phyloP scores from a whole-genome alignment of 2,797 vertebrate genomes.

The Myotis findleyi region DNA sequence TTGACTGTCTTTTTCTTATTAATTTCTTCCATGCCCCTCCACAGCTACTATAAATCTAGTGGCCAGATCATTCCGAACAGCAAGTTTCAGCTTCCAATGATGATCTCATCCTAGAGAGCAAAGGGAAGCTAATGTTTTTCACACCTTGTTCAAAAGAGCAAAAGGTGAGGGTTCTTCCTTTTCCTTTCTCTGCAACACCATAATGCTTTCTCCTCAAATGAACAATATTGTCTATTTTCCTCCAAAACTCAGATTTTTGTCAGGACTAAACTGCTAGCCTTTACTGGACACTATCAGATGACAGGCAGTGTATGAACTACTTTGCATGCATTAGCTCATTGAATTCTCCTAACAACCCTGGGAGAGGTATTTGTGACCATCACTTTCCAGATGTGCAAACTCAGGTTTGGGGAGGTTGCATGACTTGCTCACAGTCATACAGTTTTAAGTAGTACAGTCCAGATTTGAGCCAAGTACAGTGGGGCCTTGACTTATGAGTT shows the following conservation, averaged over 20 bases:
- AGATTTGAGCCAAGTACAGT: neutral
- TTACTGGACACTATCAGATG: neutral
- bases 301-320: neutral
- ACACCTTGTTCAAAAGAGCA: neutral
- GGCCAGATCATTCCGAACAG: neutral
- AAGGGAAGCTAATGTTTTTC: neutral
- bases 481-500: too few species aligned
- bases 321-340: neutral
- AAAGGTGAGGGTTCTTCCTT: neutral
- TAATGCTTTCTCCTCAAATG: constrained; percentile 25
- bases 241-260: neutral
- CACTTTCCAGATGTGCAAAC: neutral
- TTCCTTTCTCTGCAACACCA: neutral
- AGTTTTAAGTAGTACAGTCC: neutral
- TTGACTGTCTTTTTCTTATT: neutral
- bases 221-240: neutral
- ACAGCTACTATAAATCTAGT: neutral
- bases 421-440: neutral
- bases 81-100: neutral
- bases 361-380: neutral
- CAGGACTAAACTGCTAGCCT: neutral
- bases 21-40: neutral
- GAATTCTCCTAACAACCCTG: neutral
- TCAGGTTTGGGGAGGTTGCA: neutral
- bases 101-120: neutral